Evolutionary conservation across 2,797 vertebrate genomes (phyloP).

Genomic region (Chiloscyllium punctatum): DNA sequence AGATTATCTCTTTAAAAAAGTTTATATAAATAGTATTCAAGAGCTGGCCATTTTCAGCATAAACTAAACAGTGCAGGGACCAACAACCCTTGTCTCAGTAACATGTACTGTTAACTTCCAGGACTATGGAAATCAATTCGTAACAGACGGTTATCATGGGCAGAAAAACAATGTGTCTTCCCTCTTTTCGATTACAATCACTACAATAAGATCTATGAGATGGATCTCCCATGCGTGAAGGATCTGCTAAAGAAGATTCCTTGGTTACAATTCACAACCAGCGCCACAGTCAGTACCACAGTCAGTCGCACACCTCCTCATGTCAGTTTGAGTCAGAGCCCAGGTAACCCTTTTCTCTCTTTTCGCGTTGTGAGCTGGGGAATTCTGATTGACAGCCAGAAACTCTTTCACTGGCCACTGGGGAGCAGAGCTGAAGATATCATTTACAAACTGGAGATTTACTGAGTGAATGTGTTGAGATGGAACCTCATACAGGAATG

Average conservation of each 20-base stretch:
- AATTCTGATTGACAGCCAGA: background rate
- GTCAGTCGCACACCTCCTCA: background rate
- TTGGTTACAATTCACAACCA: background rate
- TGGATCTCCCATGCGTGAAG: constrained; percentile 20
- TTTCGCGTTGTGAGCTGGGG: background rate
- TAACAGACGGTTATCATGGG: background rate
- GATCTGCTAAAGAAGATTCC: background rate
- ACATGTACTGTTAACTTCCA: constrained; percentile 14
- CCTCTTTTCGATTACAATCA: background rate
- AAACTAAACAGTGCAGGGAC: background rate
- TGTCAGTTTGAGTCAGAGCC: constrained; percentile 18
- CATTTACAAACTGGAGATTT: background rate
- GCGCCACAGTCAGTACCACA: constrained; percentile 4
- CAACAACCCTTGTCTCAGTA: background rate
- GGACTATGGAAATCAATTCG: background rate
- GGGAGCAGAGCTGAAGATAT: background rate
- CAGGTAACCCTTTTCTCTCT: constrained; percentile 19
- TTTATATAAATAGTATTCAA: background rate
- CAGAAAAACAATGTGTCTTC: background rate
- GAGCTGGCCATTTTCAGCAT: background rate
- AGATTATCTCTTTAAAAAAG: background rate
- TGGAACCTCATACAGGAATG: background rate
- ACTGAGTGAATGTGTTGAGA: background rate
- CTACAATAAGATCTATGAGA: background rate
- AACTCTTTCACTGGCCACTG: background rate